phyloP scores from a whole-genome alignment of 2,888 invertebrate genomes.

The Caenorhabditis macrosperma region DNA sequence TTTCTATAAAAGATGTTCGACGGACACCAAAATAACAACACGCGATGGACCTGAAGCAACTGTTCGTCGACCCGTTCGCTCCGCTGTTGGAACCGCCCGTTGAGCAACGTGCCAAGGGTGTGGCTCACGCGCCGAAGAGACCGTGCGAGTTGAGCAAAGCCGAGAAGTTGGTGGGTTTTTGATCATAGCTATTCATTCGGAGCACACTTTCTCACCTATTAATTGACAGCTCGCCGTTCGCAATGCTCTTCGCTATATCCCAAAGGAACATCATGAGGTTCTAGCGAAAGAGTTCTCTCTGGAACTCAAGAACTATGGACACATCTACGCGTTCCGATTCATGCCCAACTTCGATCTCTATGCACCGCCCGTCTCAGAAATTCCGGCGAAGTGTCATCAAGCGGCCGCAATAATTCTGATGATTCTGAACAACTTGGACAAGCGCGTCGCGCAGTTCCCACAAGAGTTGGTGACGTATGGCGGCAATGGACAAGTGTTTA shows the following conservation, averaged over 20 bases:
- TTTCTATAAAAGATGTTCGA: too few relatives aligned
- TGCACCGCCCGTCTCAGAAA: conserved; percentile 71
- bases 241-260: conserved; percentile 84
- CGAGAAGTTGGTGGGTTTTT: conserved; percentile 72
- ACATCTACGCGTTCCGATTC: conserved; percentile 85
- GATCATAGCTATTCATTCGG: too few relatives aligned
- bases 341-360: conserved; percentile 74
- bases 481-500: conserved; percentile 85
- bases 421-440: conserved; percentile 85
- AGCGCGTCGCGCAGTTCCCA: conserved; percentile 84
- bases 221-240: conserved; percentile 83
- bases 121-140: conserved; percentile 76
- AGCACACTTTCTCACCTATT: too few relatives aligned
- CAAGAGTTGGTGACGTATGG: conserved; percentile 85
- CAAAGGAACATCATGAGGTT: conserved; percentile 81
- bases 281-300: conserved; percentile 82
- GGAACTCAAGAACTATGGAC: conserved; percentile 83
- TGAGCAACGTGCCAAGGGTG: conserved; percentile 56
- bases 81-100: conserved; percentile 68
- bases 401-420: conserved; percentile 84
- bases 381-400: conserved; percentile 71
- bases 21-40: background rate
- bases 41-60: conserved; percentile 35
- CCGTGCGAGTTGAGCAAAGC: conserved; percentile 65
- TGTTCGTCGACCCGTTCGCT: conserved; percentile 66